Evolutionary conservation across 1,140 invertebrate genomes (phyloP).

Genomic region (Drosophila lini): DNA sequence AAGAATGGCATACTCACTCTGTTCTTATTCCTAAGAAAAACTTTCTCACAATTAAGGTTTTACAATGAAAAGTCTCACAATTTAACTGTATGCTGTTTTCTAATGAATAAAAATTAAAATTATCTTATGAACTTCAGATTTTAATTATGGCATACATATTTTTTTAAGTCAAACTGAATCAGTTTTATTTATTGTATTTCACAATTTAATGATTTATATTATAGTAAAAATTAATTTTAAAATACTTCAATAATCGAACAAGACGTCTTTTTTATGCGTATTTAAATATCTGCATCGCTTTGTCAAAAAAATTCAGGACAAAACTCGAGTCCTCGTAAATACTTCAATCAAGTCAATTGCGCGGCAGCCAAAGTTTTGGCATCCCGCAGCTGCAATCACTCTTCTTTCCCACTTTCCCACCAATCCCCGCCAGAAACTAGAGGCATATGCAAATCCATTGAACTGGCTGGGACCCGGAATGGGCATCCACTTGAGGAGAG

Average conservation of each 20-base stretch:
- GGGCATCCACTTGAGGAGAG: conserved; percentile 44
- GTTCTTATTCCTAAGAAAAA: not conserved
- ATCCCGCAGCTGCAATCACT: conserved; percentile 33
- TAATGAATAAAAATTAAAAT: not conserved
- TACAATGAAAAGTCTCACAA: not conserved
- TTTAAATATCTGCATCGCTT: not conserved
- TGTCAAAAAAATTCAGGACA: not conserved
- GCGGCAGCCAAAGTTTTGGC: conserved; percentile 61
- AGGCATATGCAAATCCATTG: conserved; percentile 72
- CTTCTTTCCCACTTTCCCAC: not conserved
- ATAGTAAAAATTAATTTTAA: not conserved
- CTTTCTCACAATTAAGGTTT: not conserved
- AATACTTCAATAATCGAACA: not conserved
- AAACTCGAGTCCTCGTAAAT: conserved; percentile 12
- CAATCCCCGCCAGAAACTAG: conserved; percentile 17
- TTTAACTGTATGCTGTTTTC: not conserved
- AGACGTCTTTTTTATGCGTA: not conserved
- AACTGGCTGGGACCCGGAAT: conserved; percentile 49
- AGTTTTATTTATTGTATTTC: not conserved
- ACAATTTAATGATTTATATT: not conserved
- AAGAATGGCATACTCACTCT: not conserved
- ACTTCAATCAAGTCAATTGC: conserved; percentile 59
- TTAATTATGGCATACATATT: not conserved
- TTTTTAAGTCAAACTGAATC: no score
- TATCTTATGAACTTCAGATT: not conserved